Evolutionary conservation across 2,797 vertebrate species (phyloP).

Genomic region (Typhlichthys subterraneus): DNA sequence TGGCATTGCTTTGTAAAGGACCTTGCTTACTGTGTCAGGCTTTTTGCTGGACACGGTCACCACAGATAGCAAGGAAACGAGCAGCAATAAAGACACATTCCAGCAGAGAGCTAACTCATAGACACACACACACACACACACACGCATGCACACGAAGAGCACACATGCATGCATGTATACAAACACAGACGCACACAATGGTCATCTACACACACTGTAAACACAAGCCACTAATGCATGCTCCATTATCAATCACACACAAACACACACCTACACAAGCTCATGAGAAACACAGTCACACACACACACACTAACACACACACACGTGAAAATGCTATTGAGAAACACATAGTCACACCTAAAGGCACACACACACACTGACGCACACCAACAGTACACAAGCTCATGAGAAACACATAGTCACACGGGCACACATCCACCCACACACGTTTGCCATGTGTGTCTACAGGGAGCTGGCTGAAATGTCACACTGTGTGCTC

Average conservation of each 20-base stretch:
- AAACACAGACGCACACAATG: constrained; percentile 28
- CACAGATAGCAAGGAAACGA: constrained; percentile 30
- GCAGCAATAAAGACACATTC: constrained; percentile 37
- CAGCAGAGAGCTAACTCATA: constrained; percentile 2
- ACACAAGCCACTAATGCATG: constrained; percentile 14
- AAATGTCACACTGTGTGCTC: constrained; percentile 78
- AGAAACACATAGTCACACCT: neutral
- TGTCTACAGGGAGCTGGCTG: constrained; percentile 73
- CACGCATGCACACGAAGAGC: constrained; percentile 1
- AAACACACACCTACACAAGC: constrained; percentile 36
- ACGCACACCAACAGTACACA: constrained; percentile 27
- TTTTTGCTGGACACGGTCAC: constrained; percentile 33
- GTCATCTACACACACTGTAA: constrained; percentile 41
- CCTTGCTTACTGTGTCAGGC: constrained; percentile 36
- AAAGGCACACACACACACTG: constrained; percentile 25
- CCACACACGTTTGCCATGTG: constrained; percentile 60
- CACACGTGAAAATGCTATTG: constrained; percentile 7
- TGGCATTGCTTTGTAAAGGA: constrained; percentile 47
- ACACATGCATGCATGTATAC: constrained; percentile 8
- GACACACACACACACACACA: constrained; percentile 8
- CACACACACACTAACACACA: constrained; percentile 62
- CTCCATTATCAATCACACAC: constrained; percentile 3
- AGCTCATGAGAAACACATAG: constrained; percentile 40
- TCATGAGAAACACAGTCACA: constrained; percentile 46
- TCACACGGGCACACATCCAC: constrained; percentile 54